Conservation (phyloP, 2,113 vertebrate genomes). For the Podilymbus podiceps region DNA sequence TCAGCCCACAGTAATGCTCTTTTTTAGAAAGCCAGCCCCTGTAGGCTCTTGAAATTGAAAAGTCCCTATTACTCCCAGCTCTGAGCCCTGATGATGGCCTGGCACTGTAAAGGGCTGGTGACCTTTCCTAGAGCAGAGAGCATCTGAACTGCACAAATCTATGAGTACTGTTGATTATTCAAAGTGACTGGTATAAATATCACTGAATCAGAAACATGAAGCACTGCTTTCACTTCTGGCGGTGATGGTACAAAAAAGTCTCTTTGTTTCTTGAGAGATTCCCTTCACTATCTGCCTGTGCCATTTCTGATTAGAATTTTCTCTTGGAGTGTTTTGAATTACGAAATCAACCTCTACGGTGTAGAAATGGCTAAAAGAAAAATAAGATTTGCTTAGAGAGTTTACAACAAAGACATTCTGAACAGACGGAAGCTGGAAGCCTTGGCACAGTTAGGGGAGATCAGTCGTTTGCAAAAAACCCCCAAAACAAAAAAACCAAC, state of each 20-base stretch:
- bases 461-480: background rate
- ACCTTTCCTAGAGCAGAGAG: background rate
- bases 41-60: background rate
- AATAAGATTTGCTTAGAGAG: background rate
- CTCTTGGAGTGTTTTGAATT: background rate
- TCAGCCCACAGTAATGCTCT: background rate
- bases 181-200: background rate
- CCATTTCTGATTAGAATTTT: background rate
- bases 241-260: background rate
- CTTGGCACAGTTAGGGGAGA: background rate
- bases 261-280: background rate
- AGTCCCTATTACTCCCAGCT: background rate
- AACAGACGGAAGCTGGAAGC: background rate
- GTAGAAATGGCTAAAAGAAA: background rate
- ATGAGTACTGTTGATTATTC: background rate
- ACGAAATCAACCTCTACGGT: background rate
- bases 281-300: background rate
- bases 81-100: accelerated
- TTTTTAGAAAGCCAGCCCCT: background rate
- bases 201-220: background rate
- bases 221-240: background rate
- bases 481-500: too few species aligned
- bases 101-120: background rate
- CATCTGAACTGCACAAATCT: background rate
- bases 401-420: background rate